A percentile compares a stretch with the other conserved stretches of the same genome.
Conservation (phyloP, 2,888 invertebrate species). For the Synanthedon andrenaeformis region DNA sequence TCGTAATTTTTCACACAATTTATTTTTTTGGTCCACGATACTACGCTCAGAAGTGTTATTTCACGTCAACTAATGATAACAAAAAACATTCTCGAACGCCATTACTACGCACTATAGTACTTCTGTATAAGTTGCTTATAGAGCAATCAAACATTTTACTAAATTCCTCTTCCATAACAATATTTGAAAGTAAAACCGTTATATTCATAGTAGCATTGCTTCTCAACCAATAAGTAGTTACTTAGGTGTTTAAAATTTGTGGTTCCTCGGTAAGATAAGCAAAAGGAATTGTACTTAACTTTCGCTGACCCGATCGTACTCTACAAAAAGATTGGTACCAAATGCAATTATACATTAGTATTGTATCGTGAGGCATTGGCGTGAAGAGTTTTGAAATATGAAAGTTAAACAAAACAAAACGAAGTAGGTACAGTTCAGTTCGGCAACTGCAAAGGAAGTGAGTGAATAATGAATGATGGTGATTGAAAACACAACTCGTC, state of each 20-base stretch:
- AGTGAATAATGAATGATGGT: constrained; percentile 66
- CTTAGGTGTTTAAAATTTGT: too few species aligned
- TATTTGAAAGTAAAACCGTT: constrained; percentile 14
- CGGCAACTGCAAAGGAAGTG: constrained; percentile 62
- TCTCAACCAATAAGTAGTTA: too few species aligned
- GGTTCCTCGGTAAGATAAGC: too few species aligned
- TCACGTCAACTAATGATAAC: constrained; percentile 62
- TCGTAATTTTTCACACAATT: constrained; percentile 70
- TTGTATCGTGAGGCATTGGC: constrained; percentile 44
- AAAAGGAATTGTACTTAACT: constrained; percentile 18
- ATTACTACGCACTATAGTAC: constrained; percentile 11
- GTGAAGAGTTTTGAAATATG: constrained; percentile 50
- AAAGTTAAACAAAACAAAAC: constrained; percentile 66
- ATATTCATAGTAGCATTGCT: not conserved
- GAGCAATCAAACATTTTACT: constrained; percentile 11
- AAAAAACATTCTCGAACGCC: constrained; percentile 48
- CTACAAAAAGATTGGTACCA: constrained; percentile 32
- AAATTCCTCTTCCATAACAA: constrained; percentile 15
- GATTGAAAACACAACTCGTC: constrained; percentile 62
- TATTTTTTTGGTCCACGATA: constrained; percentile 55
- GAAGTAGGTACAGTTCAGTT: constrained; percentile 46
- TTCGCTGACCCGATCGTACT: constrained; percentile 28
- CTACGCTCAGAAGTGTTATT: constrained; percentile 16
- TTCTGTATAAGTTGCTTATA: not conserved
- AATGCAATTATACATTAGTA: constrained; percentile 42